Conservation (phyloP, 2,888 invertebrate species). For the Buathra laborator region DNA sequence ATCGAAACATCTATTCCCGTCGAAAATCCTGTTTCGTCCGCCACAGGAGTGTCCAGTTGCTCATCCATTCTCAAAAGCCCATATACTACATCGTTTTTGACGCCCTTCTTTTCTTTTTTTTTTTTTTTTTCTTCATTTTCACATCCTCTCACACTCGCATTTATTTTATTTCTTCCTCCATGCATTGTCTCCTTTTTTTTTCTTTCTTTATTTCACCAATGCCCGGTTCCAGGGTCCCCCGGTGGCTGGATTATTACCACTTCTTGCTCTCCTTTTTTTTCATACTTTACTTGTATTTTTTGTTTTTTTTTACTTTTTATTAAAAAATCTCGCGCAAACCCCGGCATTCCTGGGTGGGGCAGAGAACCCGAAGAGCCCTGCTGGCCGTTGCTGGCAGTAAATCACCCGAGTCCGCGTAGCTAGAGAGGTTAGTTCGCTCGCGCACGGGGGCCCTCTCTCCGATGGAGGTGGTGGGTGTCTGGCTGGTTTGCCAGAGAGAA, state of each 20-base stretch:
- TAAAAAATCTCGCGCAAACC: constrained; percentile 82
- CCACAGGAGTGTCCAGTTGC: neutral
- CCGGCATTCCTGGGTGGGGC: constrained; percentile 85
- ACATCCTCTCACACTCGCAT: neutral
- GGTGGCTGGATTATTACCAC: constrained; percentile 59
- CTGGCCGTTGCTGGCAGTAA: constrained; percentile 67
- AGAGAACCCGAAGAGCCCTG: constrained; percentile 66
- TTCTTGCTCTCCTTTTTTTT: constrained; percentile 53
- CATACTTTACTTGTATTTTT: neutral
- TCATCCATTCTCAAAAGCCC: constrained; percentile 1
- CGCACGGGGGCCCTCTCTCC: constrained; percentile 64
- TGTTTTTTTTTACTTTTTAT: constrained; percentile 70
- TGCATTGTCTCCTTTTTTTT: neutral
- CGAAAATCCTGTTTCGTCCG: neutral
- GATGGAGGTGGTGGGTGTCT: constrained; percentile 76
- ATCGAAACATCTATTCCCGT: constrained; percentile 16
- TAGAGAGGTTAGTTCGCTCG: constrained; percentile 62
- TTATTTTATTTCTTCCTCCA: constrained; percentile 16
- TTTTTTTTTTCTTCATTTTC: neutral
- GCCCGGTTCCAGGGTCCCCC: constrained; percentile 25
- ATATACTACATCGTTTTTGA: constrained; percentile 25
- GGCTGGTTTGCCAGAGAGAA: constrained; percentile 66
- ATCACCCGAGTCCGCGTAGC: constrained; percentile 68
- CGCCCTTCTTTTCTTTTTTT: constrained; percentile 40
- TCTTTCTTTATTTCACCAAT: neutral